Conservation (phyloP, 2,113 vertebrate species). For the Microtus ochrogaster region DNA sequence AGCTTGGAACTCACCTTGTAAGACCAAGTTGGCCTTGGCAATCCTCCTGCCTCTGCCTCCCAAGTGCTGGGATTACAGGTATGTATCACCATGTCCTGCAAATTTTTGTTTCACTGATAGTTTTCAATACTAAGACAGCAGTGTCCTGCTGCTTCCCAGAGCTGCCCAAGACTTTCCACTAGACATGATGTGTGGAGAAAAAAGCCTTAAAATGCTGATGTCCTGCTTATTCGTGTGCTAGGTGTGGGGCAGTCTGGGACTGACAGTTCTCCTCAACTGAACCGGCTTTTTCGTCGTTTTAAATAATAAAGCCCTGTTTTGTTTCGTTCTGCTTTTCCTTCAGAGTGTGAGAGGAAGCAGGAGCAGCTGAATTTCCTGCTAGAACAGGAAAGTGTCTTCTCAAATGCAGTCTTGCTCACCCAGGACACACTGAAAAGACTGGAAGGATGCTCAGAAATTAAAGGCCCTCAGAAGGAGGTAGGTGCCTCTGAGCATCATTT, state of each 20-base stretch:
- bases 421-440: conserved; percentile 83
- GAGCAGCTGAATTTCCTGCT: conserved; percentile 86
- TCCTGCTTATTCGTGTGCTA: neutral
- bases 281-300: conserved; percentile 61
- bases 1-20: neutral
- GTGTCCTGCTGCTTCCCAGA: conserved; percentile 57
- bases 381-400: conserved; percentile 83
- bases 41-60: neutral
- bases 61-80: neutral
- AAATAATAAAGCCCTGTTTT: conserved; percentile 75
- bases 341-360: conserved; percentile 79
- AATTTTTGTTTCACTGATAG: conserved; percentile 22
- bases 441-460: conserved; percentile 83
- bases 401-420: conserved; percentile 82
- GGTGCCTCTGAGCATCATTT: conserved; percentile 44
- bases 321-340: conserved; percentile 69
- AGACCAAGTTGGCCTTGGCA: neutral
- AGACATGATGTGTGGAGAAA: conserved; percentile 45
- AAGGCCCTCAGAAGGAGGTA: conserved; percentile 86
- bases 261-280: conserved; percentile 68
- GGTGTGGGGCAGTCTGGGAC: conserved; percentile 23
- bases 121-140: neutral
- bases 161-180: neutral
- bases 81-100: neutral
- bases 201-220: conserved; percentile 53